Evolutionary conservation across 2,888 invertebrate genomes (phyloP).

Genomic region (Synanthedon andrenaeformis): DNA sequence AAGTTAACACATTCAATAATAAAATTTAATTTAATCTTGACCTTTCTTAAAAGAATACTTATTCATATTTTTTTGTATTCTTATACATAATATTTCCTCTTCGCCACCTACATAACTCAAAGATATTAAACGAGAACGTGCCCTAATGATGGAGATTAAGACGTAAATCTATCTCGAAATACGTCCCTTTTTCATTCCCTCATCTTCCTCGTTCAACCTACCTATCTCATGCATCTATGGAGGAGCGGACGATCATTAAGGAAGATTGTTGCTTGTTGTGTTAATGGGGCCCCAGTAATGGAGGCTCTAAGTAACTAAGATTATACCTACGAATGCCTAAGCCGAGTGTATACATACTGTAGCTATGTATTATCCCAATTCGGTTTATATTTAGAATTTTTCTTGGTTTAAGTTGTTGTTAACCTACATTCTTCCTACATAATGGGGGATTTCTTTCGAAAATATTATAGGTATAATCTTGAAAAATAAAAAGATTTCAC

Average conservation of each 20-base stretch:
- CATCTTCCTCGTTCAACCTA: background rate
- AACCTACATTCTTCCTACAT: no score
- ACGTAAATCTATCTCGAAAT: slow-evolving; percentile 33
- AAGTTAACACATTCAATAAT: no score
- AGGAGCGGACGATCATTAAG: slow-evolving; percentile 6
- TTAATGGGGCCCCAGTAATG: slow-evolving; percentile 27
- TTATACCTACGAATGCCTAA: background rate
- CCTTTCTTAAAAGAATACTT: no score
- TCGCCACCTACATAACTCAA: background rate
- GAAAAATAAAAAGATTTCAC: no score
- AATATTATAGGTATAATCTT: no score
- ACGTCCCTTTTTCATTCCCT: slow-evolving; percentile 1
- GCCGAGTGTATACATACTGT: background rate
- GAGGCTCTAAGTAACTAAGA: slow-evolving; percentile 2
- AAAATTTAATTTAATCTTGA: no score
- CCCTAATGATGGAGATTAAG: slow-evolving; percentile 54
- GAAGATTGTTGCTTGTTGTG: slow-evolving; percentile 7
- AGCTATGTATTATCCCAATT: no score
- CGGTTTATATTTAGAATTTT: no score
- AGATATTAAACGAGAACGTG: slow-evolving; percentile 2
- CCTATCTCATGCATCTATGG: slow-evolving; percentile 12
- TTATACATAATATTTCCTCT: no score
- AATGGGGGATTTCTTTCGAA: no score
- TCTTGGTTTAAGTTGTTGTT: no score
- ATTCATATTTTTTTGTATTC: no score